Base-by-base conservation (phyloP, 2,113 vertebrate genomes). In the Ia io region DNA sequence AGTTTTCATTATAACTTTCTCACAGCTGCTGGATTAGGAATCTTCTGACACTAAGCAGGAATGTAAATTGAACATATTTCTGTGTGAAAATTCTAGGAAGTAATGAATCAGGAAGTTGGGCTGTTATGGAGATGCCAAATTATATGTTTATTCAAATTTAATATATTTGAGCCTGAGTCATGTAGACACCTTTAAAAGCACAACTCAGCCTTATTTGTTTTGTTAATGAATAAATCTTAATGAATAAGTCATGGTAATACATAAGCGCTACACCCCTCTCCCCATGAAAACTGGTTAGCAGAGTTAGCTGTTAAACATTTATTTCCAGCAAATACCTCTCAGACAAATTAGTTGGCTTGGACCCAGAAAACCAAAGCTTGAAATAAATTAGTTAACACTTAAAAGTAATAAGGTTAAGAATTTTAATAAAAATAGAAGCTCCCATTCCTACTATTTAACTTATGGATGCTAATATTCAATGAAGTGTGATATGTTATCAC, bases 1-100 rank as follows among this genome's bases (percentile, higher is more conserved):
- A 95, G 93, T 97, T 97, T 96, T 97, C 91, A 97, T 96, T 87
- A 74, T 95, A 90, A 91, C 70, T 97, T 95, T 97, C 85, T 96
- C n/a, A 69, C 63, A 93, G 86, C 22, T 91, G 76, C 84, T 95
- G 71, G 88, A 94, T 93, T 95, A 93, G 49, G 73, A 86, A 94
- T 89, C 65, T 86, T 93, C 79, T 91, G 69, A 93, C 30, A 91
- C 65, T 93, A 93, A 93, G 30, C 4, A 90, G 42, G 42, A 90
- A 93, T 94, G 79, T 80, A 95, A 94, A 96, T 73, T 82, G 65
- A 97, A 93, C 37, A 71, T 59, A 76, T 91, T 95, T 95, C 94
- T 94, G 28, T 53, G 56, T 84, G 86, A 61, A n/a, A 85, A 93
- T 94, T 96, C 83, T 84, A 95, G 9, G 23, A 67, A 73, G 25